Conservation (phyloP, 2,888 invertebrate species). For the Heliothis peltigera region DNA sequence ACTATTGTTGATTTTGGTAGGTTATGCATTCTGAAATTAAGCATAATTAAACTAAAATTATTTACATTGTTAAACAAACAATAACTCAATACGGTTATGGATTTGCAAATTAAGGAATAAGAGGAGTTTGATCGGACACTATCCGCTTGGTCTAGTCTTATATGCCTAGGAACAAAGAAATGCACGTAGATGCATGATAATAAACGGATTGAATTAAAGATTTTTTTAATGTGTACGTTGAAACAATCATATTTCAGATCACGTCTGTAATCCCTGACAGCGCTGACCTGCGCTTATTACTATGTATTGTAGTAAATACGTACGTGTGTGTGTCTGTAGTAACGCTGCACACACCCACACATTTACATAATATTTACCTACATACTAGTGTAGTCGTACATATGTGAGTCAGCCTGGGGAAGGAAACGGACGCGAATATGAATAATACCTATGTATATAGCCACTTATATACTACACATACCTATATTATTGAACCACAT, state of each 20-base stretch:
- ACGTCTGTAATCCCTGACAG: constrained; percentile 41
- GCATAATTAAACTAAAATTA: too few relatives aligned
- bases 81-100: too few relatives aligned
- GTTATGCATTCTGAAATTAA: neutral
- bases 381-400: constrained; percentile 21
- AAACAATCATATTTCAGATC: constrained; percentile 47
- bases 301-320: constrained; percentile 38
- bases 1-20: neutral
- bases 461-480: constrained; percentile 6
- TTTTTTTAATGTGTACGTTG: neutral
- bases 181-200: too few relatives aligned
- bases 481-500: too few relatives aligned
- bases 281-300: constrained; percentile 35
- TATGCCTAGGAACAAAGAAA: too few relatives aligned
- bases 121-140: too few relatives aligned
- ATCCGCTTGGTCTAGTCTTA: too few relatives aligned
- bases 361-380: constrained; percentile 55
- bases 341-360: constrained; percentile 5
- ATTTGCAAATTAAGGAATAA: too few relatives aligned
- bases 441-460: constrained; percentile 36
- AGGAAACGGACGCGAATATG: constrained; percentile 54
- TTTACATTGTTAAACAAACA: too few relatives aligned
- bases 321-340: constrained; percentile 12
- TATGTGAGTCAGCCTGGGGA: constrained; percentile 56
- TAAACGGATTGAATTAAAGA: neutral